Percentiles rank a stretch among this genome's conserved stretches.
phyloP scores from a whole-genome alignment of 2,888 invertebrate genomes.

The Cordilura impudica region DNA sequence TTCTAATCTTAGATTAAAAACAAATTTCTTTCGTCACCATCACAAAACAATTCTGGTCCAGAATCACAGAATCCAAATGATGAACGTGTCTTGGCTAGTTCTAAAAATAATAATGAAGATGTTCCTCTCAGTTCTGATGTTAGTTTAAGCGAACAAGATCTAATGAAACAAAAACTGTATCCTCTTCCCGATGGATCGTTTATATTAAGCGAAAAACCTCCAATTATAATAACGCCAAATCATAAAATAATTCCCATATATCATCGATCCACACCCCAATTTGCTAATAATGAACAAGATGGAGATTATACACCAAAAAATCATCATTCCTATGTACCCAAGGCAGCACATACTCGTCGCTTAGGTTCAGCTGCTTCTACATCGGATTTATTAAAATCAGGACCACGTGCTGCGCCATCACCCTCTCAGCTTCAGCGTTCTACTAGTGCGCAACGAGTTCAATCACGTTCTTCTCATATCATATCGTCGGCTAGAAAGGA shows the following conservation, averaged over 20 bases:
- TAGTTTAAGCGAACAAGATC: conserved; percentile 56
- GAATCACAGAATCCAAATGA: conserved; percentile 88
- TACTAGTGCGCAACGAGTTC: conserved; percentile 20
- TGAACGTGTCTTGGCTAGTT: conserved; percentile 84
- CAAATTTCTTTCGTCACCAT: background rate
- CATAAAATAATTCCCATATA: background rate
- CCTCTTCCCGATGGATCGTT: conserved; percentile 43
- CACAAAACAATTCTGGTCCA: conserved; percentile 70
- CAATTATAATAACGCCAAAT: conserved; percentile 37
- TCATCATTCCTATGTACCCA: conserved; percentile 6
- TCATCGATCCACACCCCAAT: conserved; percentile 17
- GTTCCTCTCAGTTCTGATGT: conserved; percentile 44
- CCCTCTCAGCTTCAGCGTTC: conserved; percentile 24
- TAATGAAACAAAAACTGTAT: conserved; percentile 35
- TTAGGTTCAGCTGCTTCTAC: conserved; percentile 24
- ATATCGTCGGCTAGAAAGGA: background rate
- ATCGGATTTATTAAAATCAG: conserved; percentile 11
- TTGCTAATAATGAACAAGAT: conserved; percentile 21
- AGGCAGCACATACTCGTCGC: conserved; percentile 9
- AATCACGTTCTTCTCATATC: conserved; percentile 13
- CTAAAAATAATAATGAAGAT: conserved; percentile 65
- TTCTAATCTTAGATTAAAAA: background rate
- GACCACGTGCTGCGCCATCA: conserved; percentile 4
- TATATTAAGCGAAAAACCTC: conserved; percentile 44
- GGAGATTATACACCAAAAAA: conserved; percentile 36